Base-by-base conservation (phyloP, 1,140 invertebrate species). In the Macrobrachium rosenbergii region DNA sequence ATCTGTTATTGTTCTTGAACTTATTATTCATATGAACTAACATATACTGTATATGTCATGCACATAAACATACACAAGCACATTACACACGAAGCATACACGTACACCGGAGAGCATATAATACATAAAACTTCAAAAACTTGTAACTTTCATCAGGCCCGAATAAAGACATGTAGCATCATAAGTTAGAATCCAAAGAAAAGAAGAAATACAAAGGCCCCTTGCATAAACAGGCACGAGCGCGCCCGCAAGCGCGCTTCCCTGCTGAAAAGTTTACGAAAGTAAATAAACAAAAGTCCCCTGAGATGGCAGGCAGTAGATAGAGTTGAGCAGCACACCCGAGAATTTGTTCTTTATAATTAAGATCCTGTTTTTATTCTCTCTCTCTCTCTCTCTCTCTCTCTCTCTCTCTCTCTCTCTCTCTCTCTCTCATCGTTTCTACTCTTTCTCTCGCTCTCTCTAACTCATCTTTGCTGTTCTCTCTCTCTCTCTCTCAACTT, bases 261-360 rank as follows among this genome's bases (percentile, higher is more conserved):
- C 73, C 77, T 81, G 67, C 10, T 63, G 79, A 72, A 81, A 87
- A 87, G 45, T 87, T 87, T 62, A 75, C 52, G 78, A 63, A 62
- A 81, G 77, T 87, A 87, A 87, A 87, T 87, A 87, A 87, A 87
- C 78, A 87, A 87, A 59, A 62, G 67, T 73, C 78, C 78, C 84
- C 6, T 5, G 77, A 81, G 78, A 75, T 63, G n/a, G 77, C 45
- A 28, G 43, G 17, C 78, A 63, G 64, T 77, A 87, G 78, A 81
- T 73, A 62, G 84, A 87, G 84, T 75, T 87, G 78, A 81, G 84
- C 84, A 87, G 52, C 78, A 62, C 52, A 59, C 63, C 21, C 16
- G 17, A 72, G 83, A 80, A 78, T 87, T 81, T 87, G 84, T 87
- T 81, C 78, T 87, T 80, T 81, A 87, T 87, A 87, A 87, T 87